phyloP scores from a whole-genome alignment of 2,888 invertebrate genomes.

The Oasisia sp. region DNA sequence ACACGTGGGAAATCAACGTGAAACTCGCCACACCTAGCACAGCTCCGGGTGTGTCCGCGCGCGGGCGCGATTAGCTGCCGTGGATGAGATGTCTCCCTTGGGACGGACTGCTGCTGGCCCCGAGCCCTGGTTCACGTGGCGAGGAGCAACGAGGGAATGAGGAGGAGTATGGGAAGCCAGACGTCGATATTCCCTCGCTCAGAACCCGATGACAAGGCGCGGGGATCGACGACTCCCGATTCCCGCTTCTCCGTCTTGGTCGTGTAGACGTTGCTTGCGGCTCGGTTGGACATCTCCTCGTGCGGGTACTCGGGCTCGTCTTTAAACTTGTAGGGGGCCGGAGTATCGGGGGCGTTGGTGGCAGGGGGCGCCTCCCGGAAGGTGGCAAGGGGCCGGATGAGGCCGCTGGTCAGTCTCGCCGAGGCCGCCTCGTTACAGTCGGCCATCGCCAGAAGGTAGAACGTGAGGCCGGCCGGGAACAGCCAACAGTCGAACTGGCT shows the following conservation, averaged over 20 bases:
- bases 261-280: not conserved
- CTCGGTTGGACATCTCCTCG: not conserved
- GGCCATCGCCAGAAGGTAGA: slow-evolving; percentile 34
- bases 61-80: not conserved
- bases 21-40: not conserved
- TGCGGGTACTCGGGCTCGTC: not conserved
- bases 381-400: slow-evolving; percentile 31
- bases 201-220: not conserved
- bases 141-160: not conserved
- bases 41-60: not conserved
- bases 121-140: not conserved
- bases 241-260: not conserved
- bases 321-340: not conserved
- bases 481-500: slow-evolving; percentile 33
- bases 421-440: slow-evolving; percentile 36
- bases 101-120: not conserved
- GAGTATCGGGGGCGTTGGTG: not conserved
- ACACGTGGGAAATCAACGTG: not conserved
- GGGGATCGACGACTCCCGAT: not conserved
- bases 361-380: not conserved
- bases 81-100: not conserved
- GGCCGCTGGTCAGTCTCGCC: slow-evolving; percentile 27
- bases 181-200: not conserved
- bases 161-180: not conserved
- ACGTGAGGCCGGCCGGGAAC: slow-evolving; percentile 32